Evolutionary conservation across 2,888 invertebrate genomes (phyloP).

Genomic region (Xanthia togata): DNA sequence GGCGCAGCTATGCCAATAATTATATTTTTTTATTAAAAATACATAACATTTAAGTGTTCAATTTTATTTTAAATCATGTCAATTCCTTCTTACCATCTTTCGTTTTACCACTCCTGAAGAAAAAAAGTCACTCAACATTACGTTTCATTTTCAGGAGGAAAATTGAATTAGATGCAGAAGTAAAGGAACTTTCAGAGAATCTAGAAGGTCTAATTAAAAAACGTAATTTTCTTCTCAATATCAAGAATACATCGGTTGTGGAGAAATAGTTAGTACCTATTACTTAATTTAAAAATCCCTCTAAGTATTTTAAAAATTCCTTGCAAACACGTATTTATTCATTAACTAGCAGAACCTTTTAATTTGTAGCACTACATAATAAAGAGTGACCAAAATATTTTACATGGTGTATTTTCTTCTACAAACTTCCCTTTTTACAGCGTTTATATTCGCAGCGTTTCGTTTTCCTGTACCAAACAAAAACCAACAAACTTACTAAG

Average conservation of each 20-base stretch:
- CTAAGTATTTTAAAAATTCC: background rate
- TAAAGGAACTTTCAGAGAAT: constrained; percentile 68
- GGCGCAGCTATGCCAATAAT: too few species aligned
- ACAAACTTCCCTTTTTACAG: background rate
- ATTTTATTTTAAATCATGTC: background rate
- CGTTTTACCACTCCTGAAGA: background rate
- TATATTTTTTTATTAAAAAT: background rate
- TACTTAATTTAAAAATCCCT: too few species aligned
- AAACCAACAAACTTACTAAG: too few species aligned
- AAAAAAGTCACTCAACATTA: background rate
- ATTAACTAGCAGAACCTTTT: background rate
- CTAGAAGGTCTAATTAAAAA: constrained; percentile 68
- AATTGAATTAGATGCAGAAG: constrained; percentile 70
- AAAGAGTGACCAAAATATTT: constrained; percentile 9
- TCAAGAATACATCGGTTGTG: constrained; percentile 20
- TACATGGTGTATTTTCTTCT: background rate
- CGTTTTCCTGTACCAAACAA: background rate
- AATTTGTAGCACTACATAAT: constrained; percentile 3
- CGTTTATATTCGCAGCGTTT: background rate
- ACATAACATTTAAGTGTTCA: background rate
- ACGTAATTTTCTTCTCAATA: constrained; percentile 41
- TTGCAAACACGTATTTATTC: background rate
- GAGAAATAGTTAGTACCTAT: constrained; percentile 13
- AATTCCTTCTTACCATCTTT: background rate
- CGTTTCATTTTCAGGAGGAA: constrained; percentile 72